A percentile compares a stretch with the other conserved stretches of the same genome.
Conservation (phyloP, 2,113 vertebrate species). For the Sylvilagus bachmani region DNA sequence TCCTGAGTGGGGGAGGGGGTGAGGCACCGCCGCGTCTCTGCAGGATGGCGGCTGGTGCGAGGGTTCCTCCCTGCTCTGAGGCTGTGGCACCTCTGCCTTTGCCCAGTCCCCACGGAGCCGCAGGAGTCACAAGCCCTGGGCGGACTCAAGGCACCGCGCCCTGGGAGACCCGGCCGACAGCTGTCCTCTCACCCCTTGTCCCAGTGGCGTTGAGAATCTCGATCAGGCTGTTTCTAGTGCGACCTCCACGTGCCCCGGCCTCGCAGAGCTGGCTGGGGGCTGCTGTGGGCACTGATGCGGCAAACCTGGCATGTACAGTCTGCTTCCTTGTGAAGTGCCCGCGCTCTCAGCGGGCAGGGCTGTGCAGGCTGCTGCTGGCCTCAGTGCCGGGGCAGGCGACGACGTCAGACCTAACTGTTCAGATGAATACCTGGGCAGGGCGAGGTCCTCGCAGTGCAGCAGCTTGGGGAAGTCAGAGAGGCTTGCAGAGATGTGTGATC, state of each 20-base stretch:
- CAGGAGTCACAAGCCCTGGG: too few species aligned
- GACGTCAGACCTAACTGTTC: background rate
- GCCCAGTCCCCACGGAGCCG: fast-evolving
- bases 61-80: background rate
- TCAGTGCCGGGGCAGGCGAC: background rate
- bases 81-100: background rate
- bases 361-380: background rate
- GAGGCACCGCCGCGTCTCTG: background rate
- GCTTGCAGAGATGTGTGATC: background rate
- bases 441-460: too few species aligned
- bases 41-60: background rate
- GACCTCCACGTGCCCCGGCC: background rate
- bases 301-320: background rate
- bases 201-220: background rate
- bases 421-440: background rate
- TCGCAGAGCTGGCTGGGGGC: background rate
- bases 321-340: background rate
- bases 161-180: background rate
- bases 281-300: background rate
- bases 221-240: background rate
- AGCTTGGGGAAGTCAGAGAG: background rate
- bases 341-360: fast-evolving
- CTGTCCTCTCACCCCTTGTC: fast-evolving
- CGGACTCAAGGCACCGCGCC: background rate
- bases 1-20: background rate